A percentile compares a stretch with the other conserved stretches of the same genome.
Evolutionary conservation across 2,888 invertebrate genomes (phyloP).

Genomic region (Cremastinae sp.): DNA sequence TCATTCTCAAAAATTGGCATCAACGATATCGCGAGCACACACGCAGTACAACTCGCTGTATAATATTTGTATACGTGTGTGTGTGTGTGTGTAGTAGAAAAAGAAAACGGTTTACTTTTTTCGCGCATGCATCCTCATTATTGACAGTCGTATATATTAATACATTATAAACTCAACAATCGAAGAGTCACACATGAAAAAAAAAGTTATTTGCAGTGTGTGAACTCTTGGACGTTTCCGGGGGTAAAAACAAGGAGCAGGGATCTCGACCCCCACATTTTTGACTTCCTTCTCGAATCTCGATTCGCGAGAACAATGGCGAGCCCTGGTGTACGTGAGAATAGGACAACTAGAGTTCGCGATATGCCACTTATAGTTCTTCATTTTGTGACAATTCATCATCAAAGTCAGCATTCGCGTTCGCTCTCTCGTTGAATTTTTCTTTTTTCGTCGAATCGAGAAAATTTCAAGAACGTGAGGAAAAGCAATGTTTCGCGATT

Average conservation of each 20-base stretch:
- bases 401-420: conserved; percentile 15
- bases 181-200: background rate
- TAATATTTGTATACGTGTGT: background rate
- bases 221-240: conserved; percentile 26
- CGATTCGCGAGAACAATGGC: background rate
- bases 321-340: background rate
- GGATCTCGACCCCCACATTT: background rate
- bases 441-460: background rate
- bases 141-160: conserved; percentile 17
- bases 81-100: background rate
- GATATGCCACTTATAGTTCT: conserved; percentile 20
- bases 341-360: conserved; percentile 28
- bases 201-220: conserved; percentile 19
- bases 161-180: conserved; percentile 5
- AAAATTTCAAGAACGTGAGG: background rate
- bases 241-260: background rate
- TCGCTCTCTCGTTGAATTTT: conserved; percentile 9
- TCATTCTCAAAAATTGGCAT: conserved; percentile 26
- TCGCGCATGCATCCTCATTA: conserved; percentile 15
- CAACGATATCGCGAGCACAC: conserved; percentile 15
- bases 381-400: conserved; percentile 8
- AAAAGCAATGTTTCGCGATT: no score
- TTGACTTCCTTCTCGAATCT: background rate
- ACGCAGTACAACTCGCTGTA: background rate
- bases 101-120: conserved; percentile 8